Base-by-base conservation (phyloP, 2,797 vertebrate species). In the Danio kyathit region DNA sequence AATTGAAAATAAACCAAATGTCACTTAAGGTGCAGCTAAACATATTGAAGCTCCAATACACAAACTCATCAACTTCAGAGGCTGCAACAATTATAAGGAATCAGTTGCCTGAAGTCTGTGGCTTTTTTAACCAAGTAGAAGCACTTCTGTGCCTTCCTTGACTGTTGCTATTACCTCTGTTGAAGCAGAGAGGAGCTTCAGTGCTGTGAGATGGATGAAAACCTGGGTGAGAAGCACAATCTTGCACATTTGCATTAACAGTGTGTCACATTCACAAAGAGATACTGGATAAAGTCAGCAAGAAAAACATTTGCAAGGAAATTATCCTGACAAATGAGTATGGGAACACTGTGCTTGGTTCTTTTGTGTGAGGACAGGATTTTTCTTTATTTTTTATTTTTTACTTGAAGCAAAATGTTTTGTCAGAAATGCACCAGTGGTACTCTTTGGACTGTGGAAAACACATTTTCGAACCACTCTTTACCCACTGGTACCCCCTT, bases 201-300 rank as follows among this genome's bases (percentile, higher is more conserved):
- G 29, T 5, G 13, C 38, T 41, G 14, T 8, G 14, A 41, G 60
- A 60, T 61, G 29, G 13, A n/a, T 63, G 9, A 65, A 65, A 63
- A 12, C n/a, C 41, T 65, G 41, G 16, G 41, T 64, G n/a, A 64
- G 61, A 64, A 64, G 41, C 63, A 57, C 56, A 57, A 57, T 57
- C 54, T 57, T 19, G 5, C 54, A 54, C n/a, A 54, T 54, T 17
- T 16, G 7, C n/a, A 51, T 51, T 51, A 56, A 56, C 52, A 64
- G 61, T 43, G 38, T 44, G 61, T 43, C 61, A 64, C 61, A 64
- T 64, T 44, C 40, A 44, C 16, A 44, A 64, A 64, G 41, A 64
- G 44, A 64, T 44, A 1, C 61, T 64, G 40, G 16, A 64, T 43
- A 64, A 43, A 43, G 40, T 44, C 40, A 64, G 61, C 40, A 64